Evolutionary conservation across 2,888 invertebrate genomes (phyloP).

Genomic region (Chelonus formosanus): DNA sequence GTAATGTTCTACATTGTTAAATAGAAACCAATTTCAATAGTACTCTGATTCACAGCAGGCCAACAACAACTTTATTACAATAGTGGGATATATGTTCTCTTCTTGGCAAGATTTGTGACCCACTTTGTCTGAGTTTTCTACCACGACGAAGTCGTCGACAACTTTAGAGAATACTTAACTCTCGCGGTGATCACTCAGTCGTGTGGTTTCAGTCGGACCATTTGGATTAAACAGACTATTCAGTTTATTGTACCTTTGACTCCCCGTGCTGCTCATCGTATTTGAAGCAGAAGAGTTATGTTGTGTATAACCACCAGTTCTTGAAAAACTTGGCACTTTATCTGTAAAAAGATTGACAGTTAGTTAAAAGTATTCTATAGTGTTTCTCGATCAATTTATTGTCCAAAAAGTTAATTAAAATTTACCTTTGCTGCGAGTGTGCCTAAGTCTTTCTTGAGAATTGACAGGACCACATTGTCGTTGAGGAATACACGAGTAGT

Average conservation of each 20-base stretch:
- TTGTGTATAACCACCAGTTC: slow-evolving; percentile 56
- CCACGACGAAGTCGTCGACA: background rate
- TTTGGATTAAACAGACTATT: slow-evolving; percentile 58
- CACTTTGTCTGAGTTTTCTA: background rate
- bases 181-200: slow-evolving; percentile 58
- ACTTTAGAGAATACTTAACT: slow-evolving; percentile 52
- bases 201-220: slow-evolving; percentile 53
- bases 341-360: slow-evolving; percentile 46
- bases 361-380: background rate
- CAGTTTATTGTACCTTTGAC: slow-evolving; percentile 62
- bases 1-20: background rate
- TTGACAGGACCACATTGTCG: slow-evolving; percentile 56
- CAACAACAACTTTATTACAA: no score
- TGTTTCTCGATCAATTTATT: background rate
- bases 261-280: slow-evolving; percentile 61
- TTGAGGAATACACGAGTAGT: slow-evolving; percentile 62
- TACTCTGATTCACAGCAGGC: background rate
- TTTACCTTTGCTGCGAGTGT: slow-evolving; percentile 61
- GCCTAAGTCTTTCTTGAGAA: slow-evolving; percentile 61
- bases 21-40: background rate
- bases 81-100: background rate
- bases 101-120: slow-evolving; percentile 21
- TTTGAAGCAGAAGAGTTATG: slow-evolving; percentile 61
- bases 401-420: background rate
- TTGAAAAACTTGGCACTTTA: slow-evolving; percentile 60